phyloP scores from a whole-genome alignment of 2,888 invertebrate species.

The Apamea anceps region DNA sequence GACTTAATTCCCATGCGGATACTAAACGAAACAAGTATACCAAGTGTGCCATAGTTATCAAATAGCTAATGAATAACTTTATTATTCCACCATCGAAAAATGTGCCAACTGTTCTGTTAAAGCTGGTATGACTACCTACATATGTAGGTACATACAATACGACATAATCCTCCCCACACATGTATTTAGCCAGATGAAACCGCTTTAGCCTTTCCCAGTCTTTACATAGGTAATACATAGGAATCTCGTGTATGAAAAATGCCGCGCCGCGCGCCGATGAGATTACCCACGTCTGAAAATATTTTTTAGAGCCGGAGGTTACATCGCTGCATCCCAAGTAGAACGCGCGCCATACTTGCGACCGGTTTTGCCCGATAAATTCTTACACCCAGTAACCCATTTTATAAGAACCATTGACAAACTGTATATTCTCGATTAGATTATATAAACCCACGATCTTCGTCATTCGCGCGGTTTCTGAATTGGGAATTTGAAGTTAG shows the following conservation, averaged over 20 bases:
- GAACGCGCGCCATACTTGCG: slow-evolving; percentile 11
- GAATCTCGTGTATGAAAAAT: not conserved
- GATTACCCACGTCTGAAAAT: not conserved
- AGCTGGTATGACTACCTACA: not conserved
- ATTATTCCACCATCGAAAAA: not conserved
- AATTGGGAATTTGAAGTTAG: not conserved
- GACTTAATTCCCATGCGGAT: not conserved
- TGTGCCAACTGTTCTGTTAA: not conserved
- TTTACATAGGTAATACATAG: slow-evolving; percentile 4
- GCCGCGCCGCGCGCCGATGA: not conserved
- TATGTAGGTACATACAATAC: not conserved
- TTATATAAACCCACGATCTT: not conserved
- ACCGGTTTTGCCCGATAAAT: slow-evolving; percentile 23
- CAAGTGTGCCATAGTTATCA: not conserved
- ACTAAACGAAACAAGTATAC: not conserved
- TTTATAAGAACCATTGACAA: not conserved
- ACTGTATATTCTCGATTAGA: slow-evolving; percentile 4
- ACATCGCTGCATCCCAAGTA: slow-evolving; percentile 12
- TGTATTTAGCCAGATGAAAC: not conserved
- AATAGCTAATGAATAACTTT: not conserved
- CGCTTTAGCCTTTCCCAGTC: slow-evolving; percentile 4
- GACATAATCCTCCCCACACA: not conserved
- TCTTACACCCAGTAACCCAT: slow-evolving; percentile 26
- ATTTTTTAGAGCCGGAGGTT: not conserved
- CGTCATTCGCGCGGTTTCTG: not conserved